phyloP scores from a whole-genome alignment of 2,113 vertebrate genomes.

The Oreocharis arfaki region DNA sequence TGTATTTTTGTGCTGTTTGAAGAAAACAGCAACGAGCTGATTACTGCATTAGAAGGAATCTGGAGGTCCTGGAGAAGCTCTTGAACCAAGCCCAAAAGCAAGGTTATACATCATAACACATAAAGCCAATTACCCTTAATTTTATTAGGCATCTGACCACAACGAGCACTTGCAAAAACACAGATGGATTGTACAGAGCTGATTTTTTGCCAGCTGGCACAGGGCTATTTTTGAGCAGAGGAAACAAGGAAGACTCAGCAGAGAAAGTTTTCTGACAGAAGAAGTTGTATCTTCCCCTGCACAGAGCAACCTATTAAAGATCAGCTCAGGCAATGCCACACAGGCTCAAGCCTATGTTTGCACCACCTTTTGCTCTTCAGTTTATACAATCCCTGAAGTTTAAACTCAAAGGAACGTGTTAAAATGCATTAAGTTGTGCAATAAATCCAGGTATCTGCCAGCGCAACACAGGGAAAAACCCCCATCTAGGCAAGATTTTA shows the following conservation, averaged over 20 bases:
- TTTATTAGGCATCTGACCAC: constrained; percentile 40
- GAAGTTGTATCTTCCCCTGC: not conserved
- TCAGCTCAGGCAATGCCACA: not conserved
- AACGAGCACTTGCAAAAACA: constrained; percentile 5
- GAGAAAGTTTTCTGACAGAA: not conserved
- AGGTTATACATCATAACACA: not conserved
- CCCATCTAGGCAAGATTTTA: not conserved
- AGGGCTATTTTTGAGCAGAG: not conserved
- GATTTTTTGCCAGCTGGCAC: constrained; percentile 6
- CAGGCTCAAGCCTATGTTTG: not conserved
- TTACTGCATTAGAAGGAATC: not conserved
- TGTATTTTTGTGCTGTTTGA: not conserved
- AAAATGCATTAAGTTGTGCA: not conserved
- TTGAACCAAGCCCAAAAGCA: not conserved
- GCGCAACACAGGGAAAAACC: not conserved
- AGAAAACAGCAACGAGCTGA: not conserved
- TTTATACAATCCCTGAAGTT: not conserved
- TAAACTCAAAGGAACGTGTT: not conserved
- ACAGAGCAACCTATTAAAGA: not conserved
- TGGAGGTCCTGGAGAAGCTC: not conserved
- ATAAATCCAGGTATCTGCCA: not conserved
- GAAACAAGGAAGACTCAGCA: not conserved
- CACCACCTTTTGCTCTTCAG: not conserved
- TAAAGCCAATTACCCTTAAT: constrained; percentile 23
- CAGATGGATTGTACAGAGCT: not conserved